Percentiles rank a stretch among this genome's conserved stretches.
Evolutionary conservation across 2,888 invertebrate genomes (phyloP).

Genomic region (Phaonia tiefii): DNA sequence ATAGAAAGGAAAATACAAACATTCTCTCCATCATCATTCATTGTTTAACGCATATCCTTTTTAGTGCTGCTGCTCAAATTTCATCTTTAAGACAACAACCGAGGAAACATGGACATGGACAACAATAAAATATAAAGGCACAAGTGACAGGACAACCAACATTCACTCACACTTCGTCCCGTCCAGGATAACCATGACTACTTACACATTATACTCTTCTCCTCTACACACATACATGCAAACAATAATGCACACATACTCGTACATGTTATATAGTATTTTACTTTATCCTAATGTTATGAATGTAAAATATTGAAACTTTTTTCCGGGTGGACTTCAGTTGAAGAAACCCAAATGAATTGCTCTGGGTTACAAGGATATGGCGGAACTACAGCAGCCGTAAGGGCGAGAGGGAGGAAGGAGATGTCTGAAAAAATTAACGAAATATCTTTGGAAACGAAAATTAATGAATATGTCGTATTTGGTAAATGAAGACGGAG

Average conservation of each 20-base stretch:
- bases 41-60: constrained; percentile 17
- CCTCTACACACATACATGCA: not conserved
- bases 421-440: constrained; percentile 60
- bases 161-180: too few species aligned
- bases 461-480: constrained; percentile 55
- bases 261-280: not conserved
- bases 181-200: constrained; percentile 23
- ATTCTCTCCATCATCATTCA: constrained; percentile 2
- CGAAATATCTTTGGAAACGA: constrained; percentile 55
- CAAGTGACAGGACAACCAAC: constrained; percentile 54
- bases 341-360: not conserved
- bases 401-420: not conserved
- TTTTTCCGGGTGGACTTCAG: not conserved
- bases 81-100: constrained; percentile 63
- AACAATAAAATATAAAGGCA: constrained; percentile 58
- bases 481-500: constrained; percentile 2
- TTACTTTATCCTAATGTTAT: not conserved
- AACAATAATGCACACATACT: not conserved
- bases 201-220: not conserved
- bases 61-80: constrained; percentile 57
- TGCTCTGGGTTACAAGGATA: not conserved
- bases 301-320: not conserved
- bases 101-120: constrained; percentile 46
- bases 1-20: constrained; percentile 9
- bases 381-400: not conserved